Base-by-base conservation (phyloP, 2,888 invertebrate genomes). In the Tromatobia lineatoria region DNA sequence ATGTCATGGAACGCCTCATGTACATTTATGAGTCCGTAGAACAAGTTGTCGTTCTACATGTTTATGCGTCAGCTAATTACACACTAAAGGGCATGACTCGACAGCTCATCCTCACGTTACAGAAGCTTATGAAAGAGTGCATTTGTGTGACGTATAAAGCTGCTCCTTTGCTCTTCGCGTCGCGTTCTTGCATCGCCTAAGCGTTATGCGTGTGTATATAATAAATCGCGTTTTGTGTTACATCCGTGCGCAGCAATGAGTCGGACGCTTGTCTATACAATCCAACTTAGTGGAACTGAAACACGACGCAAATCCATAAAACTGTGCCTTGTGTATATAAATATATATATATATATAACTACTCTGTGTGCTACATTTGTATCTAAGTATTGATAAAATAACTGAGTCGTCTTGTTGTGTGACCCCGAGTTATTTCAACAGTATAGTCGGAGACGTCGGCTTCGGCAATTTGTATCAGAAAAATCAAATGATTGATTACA, bases 221-320 rank as follows among this genome's bases (percentile, higher is more conserved):
- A 76, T 79, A 76, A 73, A 83, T 80, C 75, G 70, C 23, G 70
- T 71, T 54, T 79, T 64, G 61, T 79, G 69, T 82, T 83, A 75
- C 78, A 75, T 75, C 57, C 57, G 54, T 47, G 13, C 20, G 13
- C 42, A 45, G 34, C 29, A 61, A 61, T 67, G 83, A 80, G 70
- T 80, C 83, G 71, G 66, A 45, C 15, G 23, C 45, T 57, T 67
- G 57, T 82, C 74, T 57, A 20, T 79, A 50, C 11, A 29, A 80
- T 64, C 38, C 70, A 73, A 76, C 73, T 70, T 67, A 50, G 47
- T 67, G 47, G 29, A 57, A 67, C 61, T 80, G 71, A 76, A 83
- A 83, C 80, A 73, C 73, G 80, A 83, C 61, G 83, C 80, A 52
- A 34, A 69, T 80, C 45, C 66, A 57, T 75, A 61, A 70, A 54